Conservation (phyloP, 2,113 vertebrate species). For the Nycticebus coucang region DNA sequence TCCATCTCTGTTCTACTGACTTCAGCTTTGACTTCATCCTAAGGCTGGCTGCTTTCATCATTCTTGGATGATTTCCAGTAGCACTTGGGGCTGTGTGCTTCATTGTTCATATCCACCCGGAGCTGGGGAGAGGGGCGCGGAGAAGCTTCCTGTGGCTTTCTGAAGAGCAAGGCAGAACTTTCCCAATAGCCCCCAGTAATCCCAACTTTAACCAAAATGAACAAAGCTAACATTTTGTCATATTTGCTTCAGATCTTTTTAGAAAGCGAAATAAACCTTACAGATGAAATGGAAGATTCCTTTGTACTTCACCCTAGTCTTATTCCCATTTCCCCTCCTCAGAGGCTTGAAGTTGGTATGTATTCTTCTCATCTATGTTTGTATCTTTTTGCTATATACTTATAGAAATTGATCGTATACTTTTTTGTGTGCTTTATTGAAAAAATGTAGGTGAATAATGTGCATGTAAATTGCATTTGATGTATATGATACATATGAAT, state of each 20-base stretch:
- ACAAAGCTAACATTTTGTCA: neutral
- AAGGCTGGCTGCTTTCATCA: slow-evolving; percentile 47
- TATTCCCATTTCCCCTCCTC: neutral
- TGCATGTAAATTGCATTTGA: neutral
- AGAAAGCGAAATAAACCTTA: neutral
- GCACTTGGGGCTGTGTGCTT: neutral
- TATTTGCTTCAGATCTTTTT: neutral
- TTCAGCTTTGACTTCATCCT: slow-evolving; percentile 30
- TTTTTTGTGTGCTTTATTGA: neutral
- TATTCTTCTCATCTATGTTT: neutral
- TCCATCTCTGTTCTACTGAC: slow-evolving; percentile 21
- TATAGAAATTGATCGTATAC: neutral
- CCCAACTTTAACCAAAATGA: neutral
- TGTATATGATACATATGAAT: neutral
- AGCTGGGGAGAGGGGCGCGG: neutral
- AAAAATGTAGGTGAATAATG: neutral
- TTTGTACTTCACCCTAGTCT: neutral
- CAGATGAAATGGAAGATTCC: neutral
- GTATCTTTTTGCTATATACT: neutral
- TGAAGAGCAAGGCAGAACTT: slow-evolving; percentile 53
- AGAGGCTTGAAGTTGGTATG: neutral
- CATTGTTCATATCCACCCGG: neutral
- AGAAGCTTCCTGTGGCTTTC: neutral
- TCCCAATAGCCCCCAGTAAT: neutral
- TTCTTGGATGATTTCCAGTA: slow-evolving; percentile 49